Base-by-base conservation (phyloP, 1,140 invertebrate species). In the Euschistus heros region DNA sequence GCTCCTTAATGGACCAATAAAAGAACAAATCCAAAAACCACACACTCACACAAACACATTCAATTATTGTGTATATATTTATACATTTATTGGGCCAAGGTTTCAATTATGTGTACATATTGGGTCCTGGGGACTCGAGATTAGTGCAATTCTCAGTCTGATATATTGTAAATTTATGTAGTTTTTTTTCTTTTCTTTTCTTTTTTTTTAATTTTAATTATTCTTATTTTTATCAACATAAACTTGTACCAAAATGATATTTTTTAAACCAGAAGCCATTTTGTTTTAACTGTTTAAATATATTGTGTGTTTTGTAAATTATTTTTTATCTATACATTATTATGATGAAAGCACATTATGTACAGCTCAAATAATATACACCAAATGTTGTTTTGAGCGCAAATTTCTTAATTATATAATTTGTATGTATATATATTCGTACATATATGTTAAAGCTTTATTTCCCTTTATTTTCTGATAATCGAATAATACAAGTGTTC, bases 1-100 rank as follows among this genome's bases (percentile, higher is more conserved):
- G 89, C 91, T 70, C 91, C 91, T 80, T 92, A 91, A 89, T 82
- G 75, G 69, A 68, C 65, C 64, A 57, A 57, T 63, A 47, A 24
- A 52, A 63, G 3, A 63, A 55, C 14, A 54, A 64, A 37, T n/a
- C 18, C 14, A 64, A 30, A 46, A 63, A 44, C 20, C 22, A n/a
- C 7, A 64, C 18, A 17, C 37, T 61, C 37, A 46, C 27, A 20
- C 62, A 62, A 62, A 62, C 18, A 52, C 33, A 33, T 50, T 66
- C 63, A 24, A 66, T 47, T 17, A 33, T 65, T 59, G 57, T 57
- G 54, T 63, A 63, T 24, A 64, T 54, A 52, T 54, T 54, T 64
- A 54, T 64, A 52, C 52, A 64, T 64, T 54, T 64, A 54, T 30
- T 50, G 52, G 62, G 30, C 24, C 63, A 55, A 46, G 63, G 30